Percentiles rank a stretch among this genome's conserved stretches.
Evolutionary conservation across 2,797 vertebrate genomes (phyloP).

Genomic region (Characodon lateralis): DNA sequence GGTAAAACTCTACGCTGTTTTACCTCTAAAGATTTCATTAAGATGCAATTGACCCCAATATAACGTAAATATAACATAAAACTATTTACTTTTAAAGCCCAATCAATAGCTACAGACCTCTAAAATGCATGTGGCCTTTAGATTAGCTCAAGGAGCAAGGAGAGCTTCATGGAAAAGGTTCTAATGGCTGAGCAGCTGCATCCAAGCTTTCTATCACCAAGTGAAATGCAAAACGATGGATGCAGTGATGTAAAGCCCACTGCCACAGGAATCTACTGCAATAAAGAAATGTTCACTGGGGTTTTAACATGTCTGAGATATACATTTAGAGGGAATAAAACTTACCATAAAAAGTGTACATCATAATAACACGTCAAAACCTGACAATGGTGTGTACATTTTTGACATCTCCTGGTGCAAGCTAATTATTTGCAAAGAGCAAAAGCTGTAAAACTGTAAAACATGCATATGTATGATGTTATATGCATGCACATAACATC

Average conservation of each 20-base stretch:
- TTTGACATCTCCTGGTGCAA: neutral
- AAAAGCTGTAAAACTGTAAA: neutral
- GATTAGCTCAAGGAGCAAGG: no score
- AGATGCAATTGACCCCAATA: neutral
- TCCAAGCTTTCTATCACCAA: no score
- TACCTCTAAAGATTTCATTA: neutral
- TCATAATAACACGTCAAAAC: neutral
- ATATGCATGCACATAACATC: neutral
- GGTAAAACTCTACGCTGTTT: neutral
- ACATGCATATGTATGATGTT: neutral
- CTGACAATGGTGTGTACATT: neutral
- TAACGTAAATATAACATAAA: neutral
- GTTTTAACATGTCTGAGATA: neutral
- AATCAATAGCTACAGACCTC: no score
- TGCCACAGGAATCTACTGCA: neutral
- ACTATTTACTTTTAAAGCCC: neutral
- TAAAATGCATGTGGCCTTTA: no score
- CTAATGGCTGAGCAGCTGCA: neutral
- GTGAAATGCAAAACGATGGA: no score
- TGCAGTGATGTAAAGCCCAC: neutral
- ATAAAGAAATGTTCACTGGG: neutral
- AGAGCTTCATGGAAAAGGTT: no score
- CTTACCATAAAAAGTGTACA: neutral
- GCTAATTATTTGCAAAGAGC: neutral
- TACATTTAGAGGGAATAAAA: neutral